Evolutionary conservation across 2,113 vertebrate genomes (phyloP), one percentile per base, ranked within the genome.

Genomic region (Ctenomys sociabilis): DNA sequence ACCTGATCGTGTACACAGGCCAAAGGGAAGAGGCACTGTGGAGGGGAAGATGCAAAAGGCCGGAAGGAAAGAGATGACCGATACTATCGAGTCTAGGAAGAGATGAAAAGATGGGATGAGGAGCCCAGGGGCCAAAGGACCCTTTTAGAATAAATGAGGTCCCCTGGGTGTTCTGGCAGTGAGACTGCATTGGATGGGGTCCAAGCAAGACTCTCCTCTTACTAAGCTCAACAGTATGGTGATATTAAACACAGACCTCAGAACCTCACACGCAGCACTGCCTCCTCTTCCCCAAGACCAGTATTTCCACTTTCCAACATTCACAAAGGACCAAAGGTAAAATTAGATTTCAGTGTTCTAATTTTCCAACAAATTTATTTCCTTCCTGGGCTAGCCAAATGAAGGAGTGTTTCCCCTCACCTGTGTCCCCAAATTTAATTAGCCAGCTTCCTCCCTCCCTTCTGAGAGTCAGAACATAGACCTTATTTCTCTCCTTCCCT

Each of bases 391-490:
- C 92, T 95, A 88, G 90, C 49, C 75, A 94, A 92, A 94, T 85
- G 87, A 73, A 83, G 78, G 95, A 89, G 57, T 35, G 70, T 89
- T 94, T 97, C 54, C 80, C 85, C 82, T 97, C 92, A 96, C 92
- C 95, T 97, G 93, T 90, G 45, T 59, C 54, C 72, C 88, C 77
- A 96, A 95, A 97, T 97, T 97, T 97, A 97, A 98, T 98, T 97
- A 98, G 85, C 72, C 59, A 84, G 92, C 96, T 97, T 95, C 96
- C 97, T 94, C 24, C 75, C 68, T 93, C 26, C 37, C 87, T 85
- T 96, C 64, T 0, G 90, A 94, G 96, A 95, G 85, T 91, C 83
- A 84, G 49, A 92, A 93, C 75, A 45, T 37, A 92, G 85, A 88
- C 81, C 82, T 91, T 54, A 59, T 93, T 97, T 83, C 68, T 92